Evolutionary conservation across 2,888 invertebrate genomes (phyloP).

Genomic region (Cinara cedri): DNA sequence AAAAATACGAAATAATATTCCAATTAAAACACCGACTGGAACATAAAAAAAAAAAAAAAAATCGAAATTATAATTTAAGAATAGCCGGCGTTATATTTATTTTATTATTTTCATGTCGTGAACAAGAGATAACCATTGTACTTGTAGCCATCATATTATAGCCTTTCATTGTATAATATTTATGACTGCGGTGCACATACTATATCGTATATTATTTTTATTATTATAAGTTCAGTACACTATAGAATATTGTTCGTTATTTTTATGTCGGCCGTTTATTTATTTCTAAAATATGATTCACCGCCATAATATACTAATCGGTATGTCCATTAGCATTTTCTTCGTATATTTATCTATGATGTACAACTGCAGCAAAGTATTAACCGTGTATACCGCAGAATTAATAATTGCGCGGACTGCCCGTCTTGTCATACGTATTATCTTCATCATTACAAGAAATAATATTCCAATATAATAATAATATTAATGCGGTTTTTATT

Average conservation of each 20-base stretch:
- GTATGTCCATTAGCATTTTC: slow-evolving; percentile 33
- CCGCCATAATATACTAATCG: neutral
- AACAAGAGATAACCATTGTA: slow-evolving; percentile 8
- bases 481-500: neutral
- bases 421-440: no score
- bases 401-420: neutral
- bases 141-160: slow-evolving; percentile 14
- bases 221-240: no score
- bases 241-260: no score
- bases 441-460: slow-evolving; percentile 20
- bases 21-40: neutral
- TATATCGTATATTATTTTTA: no score
- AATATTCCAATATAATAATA: neutral
- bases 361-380: neutral
- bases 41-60: neutral
- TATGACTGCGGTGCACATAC: neutral
- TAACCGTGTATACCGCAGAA: neutral
- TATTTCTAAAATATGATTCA: slow-evolving; percentile 17
- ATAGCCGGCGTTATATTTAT: neutral
- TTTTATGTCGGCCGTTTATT: no score
- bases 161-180: neutral
- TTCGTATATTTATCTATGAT: slow-evolving; percentile 10
- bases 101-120: neutral
- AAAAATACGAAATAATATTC: neutral
- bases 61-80: slow-evolving; percentile 1